Base-by-base conservation (phyloP, 2,797 vertebrate genomes). In the Pseudocheirus occidentalis region DNA sequence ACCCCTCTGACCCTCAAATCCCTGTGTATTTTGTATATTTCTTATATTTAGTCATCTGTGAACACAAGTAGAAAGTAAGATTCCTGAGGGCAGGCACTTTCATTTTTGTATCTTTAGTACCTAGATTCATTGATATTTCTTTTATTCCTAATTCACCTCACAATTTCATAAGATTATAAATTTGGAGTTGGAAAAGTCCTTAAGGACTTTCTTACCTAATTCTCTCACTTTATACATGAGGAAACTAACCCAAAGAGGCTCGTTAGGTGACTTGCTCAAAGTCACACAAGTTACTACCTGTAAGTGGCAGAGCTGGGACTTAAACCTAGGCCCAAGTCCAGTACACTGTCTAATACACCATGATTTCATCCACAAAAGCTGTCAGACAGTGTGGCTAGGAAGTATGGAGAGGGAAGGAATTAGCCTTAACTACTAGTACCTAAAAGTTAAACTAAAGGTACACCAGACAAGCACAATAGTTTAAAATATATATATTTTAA, bases 341-440 rank as follows among this genome's bases (percentile, higher is more conserved):
- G 40, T 0, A 27, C 21, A 40, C 40, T 81, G 40, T 46, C 73
- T 27, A 87, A 46, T 24, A 24, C 4, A 28, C 57, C 29, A 73
- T 52, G 34, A 53, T n/a, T 89, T n/a, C 29, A 90, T 1, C 34
- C 90, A 87, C 13, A 11, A 90, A 90, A 92, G 81, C 50, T 24
- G 11, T 50, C 34, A 54, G 90, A 29, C 34, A 73, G 55, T 92
- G 52, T 56, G 7, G 52, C 1, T 59, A 90, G 93, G 56, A 18
- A 90, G 56, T 18, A 57, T 7, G 58, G 46, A 73, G 90, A 95
- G 27, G 3, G 92, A 95, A 90, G 27, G 3, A 87, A 40, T 57
- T 81, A n/a, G 50, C 66, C 54, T 93, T 57, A 93, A 90, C 28
- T 92, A 66, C 90, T 57, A 92, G 31, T 50, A 59, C n/a, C 14